A percentile compares a stretch with the other conserved stretches of the same genome.
phyloP scores from a whole-genome alignment of 2,113 vertebrate species.

The Talpa occidentalis region DNA sequence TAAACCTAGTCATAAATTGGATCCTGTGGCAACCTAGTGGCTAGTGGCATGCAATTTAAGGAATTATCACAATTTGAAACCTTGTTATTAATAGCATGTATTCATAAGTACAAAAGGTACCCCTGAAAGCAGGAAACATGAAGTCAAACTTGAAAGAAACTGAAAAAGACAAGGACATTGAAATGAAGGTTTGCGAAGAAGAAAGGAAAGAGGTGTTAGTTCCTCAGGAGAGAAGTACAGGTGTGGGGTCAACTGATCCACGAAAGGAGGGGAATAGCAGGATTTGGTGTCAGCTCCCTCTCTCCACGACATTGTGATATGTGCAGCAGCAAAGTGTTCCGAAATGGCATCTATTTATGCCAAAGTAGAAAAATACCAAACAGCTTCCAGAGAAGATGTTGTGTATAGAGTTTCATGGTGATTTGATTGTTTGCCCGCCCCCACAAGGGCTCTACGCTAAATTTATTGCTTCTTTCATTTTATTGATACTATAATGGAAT shows the following conservation, averaged over 20 bases:
- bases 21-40: not conserved
- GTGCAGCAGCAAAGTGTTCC: not conserved
- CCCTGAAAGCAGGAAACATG: slow-evolving; percentile 20
- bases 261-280: slow-evolving; percentile 56
- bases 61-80: slow-evolving; percentile 1
- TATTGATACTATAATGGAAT: slow-evolving; percentile 66
- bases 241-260: slow-evolving; percentile 26
- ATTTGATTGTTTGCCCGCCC: not conserved
- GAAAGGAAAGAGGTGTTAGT: not conserved
- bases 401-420: slow-evolving; percentile 55
- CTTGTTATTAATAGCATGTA: slow-evolving; percentile 22
- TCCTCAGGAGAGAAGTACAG: not conserved
- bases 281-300: slow-evolving; percentile 72
- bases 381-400: slow-evolving; percentile 63
- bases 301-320: slow-evolving; percentile 57
- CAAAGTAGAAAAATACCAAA: slow-evolving; percentile 31
- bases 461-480: slow-evolving; percentile 63
- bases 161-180: not conserved
- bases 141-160: slow-evolving; percentile 46
- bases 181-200: slow-evolving; percentile 42
- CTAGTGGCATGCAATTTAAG: not conserved
- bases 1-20: not conserved
- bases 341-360: slow-evolving; percentile 75
- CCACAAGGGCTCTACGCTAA: not conserved
- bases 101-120: slow-evolving; percentile 32